Percentiles rank a stretch among this genome's conserved stretches.
phyloP scores from a whole-genome alignment of 2,113 vertebrate species.

The Epinephelus cyanopodus region DNA sequence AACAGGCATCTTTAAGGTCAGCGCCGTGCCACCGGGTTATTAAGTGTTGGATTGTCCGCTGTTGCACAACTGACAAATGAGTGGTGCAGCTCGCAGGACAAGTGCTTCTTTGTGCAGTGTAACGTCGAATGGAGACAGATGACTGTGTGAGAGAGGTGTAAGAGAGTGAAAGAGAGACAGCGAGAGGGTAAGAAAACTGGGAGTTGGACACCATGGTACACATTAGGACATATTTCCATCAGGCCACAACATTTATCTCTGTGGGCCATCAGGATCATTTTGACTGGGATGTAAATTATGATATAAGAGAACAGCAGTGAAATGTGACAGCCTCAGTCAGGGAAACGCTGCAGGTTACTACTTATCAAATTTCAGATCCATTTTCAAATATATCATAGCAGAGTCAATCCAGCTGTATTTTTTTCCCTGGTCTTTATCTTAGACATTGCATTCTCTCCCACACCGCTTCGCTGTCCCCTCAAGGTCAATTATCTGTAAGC shows the following conservation, averaged over 20 bases:
- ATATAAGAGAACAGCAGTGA: constrained; percentile 47
- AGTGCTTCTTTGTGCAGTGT: constrained; percentile 73
- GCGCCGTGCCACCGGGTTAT: constrained; percentile 62
- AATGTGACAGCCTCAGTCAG: constrained; percentile 49
- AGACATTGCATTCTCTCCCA: constrained; percentile 32
- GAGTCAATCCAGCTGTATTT: constrained; percentile 20
- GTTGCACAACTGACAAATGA: constrained; percentile 78
- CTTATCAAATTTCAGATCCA: constrained; percentile 58
- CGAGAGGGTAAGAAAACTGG: constrained; percentile 8
- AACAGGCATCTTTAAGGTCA: constrained; percentile 68
- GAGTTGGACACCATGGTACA: constrained; percentile 41
- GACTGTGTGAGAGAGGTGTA: constrained; percentile 41
- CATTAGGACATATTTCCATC: constrained; percentile 56
- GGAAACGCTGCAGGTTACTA: constrained; percentile 17
- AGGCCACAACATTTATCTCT: constrained; percentile 52
- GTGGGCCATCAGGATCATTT: constrained; percentile 48
- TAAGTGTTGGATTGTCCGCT: constrained; percentile 61
- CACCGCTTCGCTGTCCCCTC: constrained; percentile 22
- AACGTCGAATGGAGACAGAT: constrained; percentile 71
- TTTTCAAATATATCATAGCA: constrained; percentile 25
- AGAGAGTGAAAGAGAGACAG: constrained; percentile 15
- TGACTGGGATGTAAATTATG: constrained; percentile 49
- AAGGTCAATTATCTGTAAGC: constrained; percentile 41
- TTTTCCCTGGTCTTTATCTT: constrained; percentile 5
- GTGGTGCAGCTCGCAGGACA: constrained; percentile 53